These are phyloP conservation scores for Gasterosteus aculeatus DNA, from an alignment of 2,113 vertebrate genomes.

Conservation along the genomic window DNA sequence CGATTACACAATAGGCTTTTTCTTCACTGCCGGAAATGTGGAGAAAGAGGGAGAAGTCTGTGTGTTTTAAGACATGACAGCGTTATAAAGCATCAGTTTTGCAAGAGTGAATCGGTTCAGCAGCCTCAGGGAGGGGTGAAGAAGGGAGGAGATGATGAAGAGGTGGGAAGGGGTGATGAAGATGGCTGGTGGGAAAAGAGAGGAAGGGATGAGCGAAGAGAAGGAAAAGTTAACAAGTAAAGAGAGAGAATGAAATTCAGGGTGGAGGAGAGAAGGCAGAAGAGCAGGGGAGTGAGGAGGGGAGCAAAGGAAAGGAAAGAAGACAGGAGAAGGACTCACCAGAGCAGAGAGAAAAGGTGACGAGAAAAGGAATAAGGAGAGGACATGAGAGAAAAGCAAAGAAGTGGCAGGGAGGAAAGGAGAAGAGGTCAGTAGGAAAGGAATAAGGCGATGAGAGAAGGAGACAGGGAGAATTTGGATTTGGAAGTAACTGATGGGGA, in stretches of 20 bases:
- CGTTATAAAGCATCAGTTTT: constrained; percentile 44
- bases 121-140: constrained; percentile 10
- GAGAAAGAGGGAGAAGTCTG: constrained; percentile 24
- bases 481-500: constrained; percentile 48
- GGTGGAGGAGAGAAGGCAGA: neutral
- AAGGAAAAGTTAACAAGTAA: too few species aligned
- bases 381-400: neutral
- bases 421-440: neutral
- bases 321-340: too few species aligned
- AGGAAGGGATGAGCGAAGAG: neutral
- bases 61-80: constrained; percentile 15
- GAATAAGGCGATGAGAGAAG: neutral
- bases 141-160: constrained; percentile 15
- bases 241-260: too few species aligned
- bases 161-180: neutral
- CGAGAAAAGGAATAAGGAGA: too few species aligned
- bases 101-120: constrained; percentile 33
- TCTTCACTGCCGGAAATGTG: constrained; percentile 31
- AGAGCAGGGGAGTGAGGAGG: neutral
- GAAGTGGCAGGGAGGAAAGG: neutral
- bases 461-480: constrained; percentile 6
- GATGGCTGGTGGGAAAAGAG: constrained; percentile 3
- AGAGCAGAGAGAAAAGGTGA: neutral
- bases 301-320: neutral
- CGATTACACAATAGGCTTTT: constrained; percentile 55